phyloP scores from a whole-genome alignment of 1,140 invertebrate genomes.

The Stenopsyche tienmushanensis region DNA sequence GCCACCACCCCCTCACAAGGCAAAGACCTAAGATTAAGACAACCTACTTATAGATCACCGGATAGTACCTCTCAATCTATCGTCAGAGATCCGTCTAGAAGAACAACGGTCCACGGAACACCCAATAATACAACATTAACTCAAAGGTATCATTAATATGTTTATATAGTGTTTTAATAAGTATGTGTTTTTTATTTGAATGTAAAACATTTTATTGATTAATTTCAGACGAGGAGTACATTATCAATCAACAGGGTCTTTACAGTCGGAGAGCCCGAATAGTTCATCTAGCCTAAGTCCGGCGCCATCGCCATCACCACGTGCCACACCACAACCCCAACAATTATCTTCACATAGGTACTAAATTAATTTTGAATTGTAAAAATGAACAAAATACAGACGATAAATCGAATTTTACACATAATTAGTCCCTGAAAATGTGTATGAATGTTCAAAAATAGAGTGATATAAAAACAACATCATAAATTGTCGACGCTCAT shows the following conservation, averaged over 20 bases:
- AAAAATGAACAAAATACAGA: too few relatives aligned
- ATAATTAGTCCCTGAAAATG: too few relatives aligned
- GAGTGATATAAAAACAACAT: too few relatives aligned
- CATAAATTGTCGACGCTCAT: too few relatives aligned
- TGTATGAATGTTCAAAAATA: too few relatives aligned
- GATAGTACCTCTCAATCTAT: slow-evolving; percentile 34
- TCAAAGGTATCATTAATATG: slow-evolving; percentile 46
- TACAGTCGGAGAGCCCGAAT: slow-evolving; percentile 78
- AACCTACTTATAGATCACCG: slow-evolving; percentile 47
- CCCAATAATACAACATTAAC: slow-evolving; percentile 48
- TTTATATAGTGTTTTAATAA: neutral
- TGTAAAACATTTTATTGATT: slow-evolving; percentile 9
- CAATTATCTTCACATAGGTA: slow-evolving; percentile 45
- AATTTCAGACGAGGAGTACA: slow-evolving; percentile 67
- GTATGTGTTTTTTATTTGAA: neutral
- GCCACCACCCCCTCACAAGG: slow-evolving; percentile 50
- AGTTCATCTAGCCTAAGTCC: slow-evolving; percentile 81
- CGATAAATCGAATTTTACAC: too few relatives aligned
- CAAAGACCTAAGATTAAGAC: slow-evolving; percentile 49
- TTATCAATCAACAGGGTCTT: slow-evolving; percentile 81
- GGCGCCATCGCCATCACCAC: slow-evolving; percentile 78
- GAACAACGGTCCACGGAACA: slow-evolving; percentile 53
- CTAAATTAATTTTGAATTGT: too few relatives aligned
- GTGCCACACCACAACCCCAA: slow-evolving; percentile 66
- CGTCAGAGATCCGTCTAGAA: slow-evolving; percentile 49